Evolutionary conservation across 2,888 invertebrate genomes (phyloP).

Genomic region (Orthosia incerta): DNA sequence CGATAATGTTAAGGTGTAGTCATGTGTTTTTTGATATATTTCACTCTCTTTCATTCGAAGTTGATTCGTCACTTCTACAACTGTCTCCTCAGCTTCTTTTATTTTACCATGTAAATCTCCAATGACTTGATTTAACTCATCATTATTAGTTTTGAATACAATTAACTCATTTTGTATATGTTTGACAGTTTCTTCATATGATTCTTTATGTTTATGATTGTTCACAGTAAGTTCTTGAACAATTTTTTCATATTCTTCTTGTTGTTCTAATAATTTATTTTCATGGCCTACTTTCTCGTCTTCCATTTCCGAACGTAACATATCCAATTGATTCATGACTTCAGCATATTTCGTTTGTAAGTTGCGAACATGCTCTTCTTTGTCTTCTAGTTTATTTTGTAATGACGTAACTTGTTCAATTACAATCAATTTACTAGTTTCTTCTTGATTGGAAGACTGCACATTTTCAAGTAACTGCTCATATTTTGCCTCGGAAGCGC

Average conservation of each 20-base stretch:
- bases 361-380: constrained; percentile 83
- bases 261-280: constrained; percentile 84
- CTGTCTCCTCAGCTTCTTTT: constrained; percentile 72
- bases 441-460: constrained; percentile 87
- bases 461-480: constrained; percentile 86
- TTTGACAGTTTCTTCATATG: constrained; percentile 73
- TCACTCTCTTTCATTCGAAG: constrained; percentile 83
- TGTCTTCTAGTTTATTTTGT: constrained; percentile 86
- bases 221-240: constrained; percentile 78
- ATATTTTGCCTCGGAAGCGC: constrained; percentile 86
- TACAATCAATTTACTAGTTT: constrained; percentile 84
- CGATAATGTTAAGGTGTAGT: constrained; percentile 78
- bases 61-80: constrained; percentile 77
- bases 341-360: constrained; percentile 86
- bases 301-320: constrained; percentile 86
- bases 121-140: constrained; percentile 74
- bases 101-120: constrained; percentile 72
- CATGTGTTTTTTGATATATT: constrained; percentile 84
- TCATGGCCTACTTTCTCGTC: constrained; percentile 86
- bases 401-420: constrained; percentile 84
- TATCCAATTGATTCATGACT: constrained; percentile 82
- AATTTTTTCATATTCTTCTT: constrained; percentile 86
- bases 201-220: constrained; percentile 70
- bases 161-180: constrained; percentile 77
- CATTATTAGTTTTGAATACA: constrained; percentile 72